These are phyloP conservation scores for Cheirogaleus medius DNA, from an alignment of 2,113 vertebrate species.

Conservation along the genomic window DNA sequence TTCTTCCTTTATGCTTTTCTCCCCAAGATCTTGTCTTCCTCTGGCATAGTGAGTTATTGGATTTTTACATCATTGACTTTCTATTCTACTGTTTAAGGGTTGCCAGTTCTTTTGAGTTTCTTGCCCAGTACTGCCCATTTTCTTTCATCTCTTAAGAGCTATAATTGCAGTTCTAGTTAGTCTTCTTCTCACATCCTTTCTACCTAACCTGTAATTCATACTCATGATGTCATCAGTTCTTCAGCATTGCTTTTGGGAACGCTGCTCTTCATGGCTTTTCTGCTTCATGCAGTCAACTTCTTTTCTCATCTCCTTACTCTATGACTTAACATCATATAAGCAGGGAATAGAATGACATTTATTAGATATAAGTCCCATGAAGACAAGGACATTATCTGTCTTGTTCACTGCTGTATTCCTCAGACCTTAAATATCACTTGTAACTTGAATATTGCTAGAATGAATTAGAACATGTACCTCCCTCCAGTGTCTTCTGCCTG, in stretches of 20 bases:
- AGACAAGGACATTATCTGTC: not conserved
- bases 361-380: not conserved
- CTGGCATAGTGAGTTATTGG: not conserved
- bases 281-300: not conserved
- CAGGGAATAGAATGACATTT: not conserved
- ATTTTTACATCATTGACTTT: not conserved
- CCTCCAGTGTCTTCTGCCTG: not conserved
- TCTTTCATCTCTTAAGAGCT: not conserved
- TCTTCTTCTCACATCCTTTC: not conserved
- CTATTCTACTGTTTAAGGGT: not conserved
- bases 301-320: not conserved
- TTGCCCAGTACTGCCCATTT: not conserved
- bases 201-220: not conserved
- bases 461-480: not conserved
- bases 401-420: not conserved
- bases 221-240: not conserved
- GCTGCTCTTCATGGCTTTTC: not conserved
- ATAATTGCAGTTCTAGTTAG: not conserved
- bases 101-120: not conserved
- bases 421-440: not conserved
- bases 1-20: not conserved
- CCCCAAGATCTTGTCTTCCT: not conserved
- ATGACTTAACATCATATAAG: not conserved
- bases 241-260: not conserved
- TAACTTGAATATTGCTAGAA: not conserved